Conservation (phyloP, 1,140 invertebrate genomes). For the Sarcophaga bullata region DNA sequence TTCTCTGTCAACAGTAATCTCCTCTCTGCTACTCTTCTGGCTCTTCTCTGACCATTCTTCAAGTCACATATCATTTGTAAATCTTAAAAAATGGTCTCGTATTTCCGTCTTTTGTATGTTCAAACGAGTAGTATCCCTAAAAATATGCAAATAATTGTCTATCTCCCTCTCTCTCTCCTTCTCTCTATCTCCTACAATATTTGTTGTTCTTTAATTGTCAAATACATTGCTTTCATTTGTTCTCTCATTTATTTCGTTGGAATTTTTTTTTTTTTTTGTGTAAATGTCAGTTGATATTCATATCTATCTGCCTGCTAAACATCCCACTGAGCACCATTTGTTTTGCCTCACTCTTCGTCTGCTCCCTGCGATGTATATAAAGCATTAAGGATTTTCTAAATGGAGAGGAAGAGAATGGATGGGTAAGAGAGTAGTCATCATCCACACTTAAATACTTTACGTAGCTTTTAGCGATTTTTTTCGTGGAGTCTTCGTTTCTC, state of each 20-base stretch:
- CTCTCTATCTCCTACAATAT: not conserved
- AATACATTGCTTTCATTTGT: not conserved
- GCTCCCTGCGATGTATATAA: too few species aligned
- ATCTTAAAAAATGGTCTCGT: conserved; percentile 62
- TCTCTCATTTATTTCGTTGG: not conserved
- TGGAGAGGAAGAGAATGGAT: too few species aligned
- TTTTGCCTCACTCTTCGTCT: not conserved
- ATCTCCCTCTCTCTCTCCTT: too few species aligned
- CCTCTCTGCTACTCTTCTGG: too few species aligned
- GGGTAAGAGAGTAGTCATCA: not conserved
- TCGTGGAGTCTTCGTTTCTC: not conserved
- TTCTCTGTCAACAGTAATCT: too few species aligned
- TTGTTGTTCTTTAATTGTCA: conserved; percentile 14
- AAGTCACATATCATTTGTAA: conserved; percentile 61
- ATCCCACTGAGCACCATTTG: not conserved
- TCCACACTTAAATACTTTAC: conserved; percentile 7
- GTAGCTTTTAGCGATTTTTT: not conserved
- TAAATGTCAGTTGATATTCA: conserved; percentile 6
- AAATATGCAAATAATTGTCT: not conserved
- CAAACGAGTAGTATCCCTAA: not conserved
- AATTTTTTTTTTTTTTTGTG: not conserved
- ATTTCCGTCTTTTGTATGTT: not conserved
- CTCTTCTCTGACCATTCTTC: conserved; percentile 52
- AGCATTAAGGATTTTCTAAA: too few species aligned
- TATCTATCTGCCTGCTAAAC: not conserved